Conservation (phyloP, 2,797 vertebrate genomes). For the Erpetoichthys calabaricus region DNA sequence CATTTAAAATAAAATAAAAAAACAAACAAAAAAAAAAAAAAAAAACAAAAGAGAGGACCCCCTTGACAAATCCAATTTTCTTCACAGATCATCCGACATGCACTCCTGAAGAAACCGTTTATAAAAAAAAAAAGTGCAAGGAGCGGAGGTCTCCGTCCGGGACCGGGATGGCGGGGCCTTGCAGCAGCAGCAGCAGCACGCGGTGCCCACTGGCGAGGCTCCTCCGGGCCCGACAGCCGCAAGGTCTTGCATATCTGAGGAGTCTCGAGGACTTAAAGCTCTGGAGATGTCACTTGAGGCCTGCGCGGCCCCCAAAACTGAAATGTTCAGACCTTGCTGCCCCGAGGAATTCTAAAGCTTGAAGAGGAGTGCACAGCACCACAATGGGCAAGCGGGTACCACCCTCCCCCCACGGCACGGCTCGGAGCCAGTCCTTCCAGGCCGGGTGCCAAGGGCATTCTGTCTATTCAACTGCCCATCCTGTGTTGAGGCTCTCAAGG, state of each 20-base stretch:
- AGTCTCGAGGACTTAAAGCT: constrained; percentile 15
- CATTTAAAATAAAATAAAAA: no score
- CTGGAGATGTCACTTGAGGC: not conserved
- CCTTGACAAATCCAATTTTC: no score
- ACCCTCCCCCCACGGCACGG: no score
- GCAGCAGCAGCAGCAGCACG: no score
- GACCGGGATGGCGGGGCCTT: no score
- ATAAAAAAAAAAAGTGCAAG: no score
- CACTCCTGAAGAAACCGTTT: constrained; percentile 16
- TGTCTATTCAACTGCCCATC: not conserved
- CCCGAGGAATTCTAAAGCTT: not conserved
- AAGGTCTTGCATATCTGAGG: no score
- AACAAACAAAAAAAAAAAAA: constrained; percentile 26
- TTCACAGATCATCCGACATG: constrained; percentile 29
- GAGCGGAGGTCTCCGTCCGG: no score
- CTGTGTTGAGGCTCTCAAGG: not conserved
- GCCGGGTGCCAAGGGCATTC: not conserved
- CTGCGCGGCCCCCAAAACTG: not conserved
- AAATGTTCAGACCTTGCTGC: not conserved
- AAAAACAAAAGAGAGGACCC: constrained; percentile 23
- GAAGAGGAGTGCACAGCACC: not conserved
- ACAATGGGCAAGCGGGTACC: not conserved
- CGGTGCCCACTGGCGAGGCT: no score
- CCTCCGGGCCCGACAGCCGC: no score
- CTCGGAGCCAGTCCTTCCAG: not conserved